Evolutionary conservation across 2,888 invertebrate genomes (phyloP).

Genomic region (Tenthredo livida): DNA sequence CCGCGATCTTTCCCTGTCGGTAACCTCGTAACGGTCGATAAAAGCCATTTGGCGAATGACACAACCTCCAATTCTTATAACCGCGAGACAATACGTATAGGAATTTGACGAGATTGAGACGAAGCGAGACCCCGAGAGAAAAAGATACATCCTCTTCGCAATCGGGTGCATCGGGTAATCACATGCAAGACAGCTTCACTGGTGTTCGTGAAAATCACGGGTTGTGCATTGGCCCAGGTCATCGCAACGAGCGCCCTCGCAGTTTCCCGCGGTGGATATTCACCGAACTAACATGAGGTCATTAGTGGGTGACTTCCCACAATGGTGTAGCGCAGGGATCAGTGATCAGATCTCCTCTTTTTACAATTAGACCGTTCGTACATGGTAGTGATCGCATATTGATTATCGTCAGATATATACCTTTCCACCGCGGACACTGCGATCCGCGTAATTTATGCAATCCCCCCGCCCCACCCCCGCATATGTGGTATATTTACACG

Average conservation of each 20-base stretch:
- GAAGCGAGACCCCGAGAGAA: neutral
- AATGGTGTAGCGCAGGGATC: neutral
- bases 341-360: neutral
- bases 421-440: neutral
- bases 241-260: neutral
- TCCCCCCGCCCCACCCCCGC: neutral
- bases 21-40: neutral
- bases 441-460: slow-evolving; percentile 6
- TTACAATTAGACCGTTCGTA: neutral
- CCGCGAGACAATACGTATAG: neutral
- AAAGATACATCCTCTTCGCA: neutral
- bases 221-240: neutral
- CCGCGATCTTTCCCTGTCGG: neutral
- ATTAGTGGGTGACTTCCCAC: neutral
- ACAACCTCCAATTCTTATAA: neutral
- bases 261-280: neutral
- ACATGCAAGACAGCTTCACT: neutral
- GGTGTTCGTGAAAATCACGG: neutral
- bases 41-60: neutral
- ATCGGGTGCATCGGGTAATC: neutral
- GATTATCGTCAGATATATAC: neutral
- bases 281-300: neutral
- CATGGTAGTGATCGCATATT: slow-evolving; percentile 25
- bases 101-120: neutral
- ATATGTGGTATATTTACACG: neutral